Percentiles rank a stretch among this genome's conserved stretches.
These are phyloP conservation scores for Rhabdophis nuchalis DNA, from an alignment of 2,797 vertebrate species.

Conservation along the genomic window DNA sequence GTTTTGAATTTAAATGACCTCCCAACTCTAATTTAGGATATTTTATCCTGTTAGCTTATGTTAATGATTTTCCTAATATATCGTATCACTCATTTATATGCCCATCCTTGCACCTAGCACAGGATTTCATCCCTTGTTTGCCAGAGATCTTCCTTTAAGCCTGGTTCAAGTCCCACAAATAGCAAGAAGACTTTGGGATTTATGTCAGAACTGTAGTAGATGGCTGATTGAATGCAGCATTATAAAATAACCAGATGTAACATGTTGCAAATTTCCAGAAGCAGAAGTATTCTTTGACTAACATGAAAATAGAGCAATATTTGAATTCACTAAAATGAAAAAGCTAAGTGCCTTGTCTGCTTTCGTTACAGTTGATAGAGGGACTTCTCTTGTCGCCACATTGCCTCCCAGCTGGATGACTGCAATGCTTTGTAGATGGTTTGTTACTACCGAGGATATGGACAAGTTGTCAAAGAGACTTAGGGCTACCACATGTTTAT, in stretches of 20 bases:
- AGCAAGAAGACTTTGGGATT: background rate
- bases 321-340: background rate
- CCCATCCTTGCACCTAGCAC: background rate
- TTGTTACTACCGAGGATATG: no score
- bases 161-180: background rate
- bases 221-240: background rate
- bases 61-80: background rate
- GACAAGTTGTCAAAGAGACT: no score
- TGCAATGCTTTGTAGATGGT: background rate
- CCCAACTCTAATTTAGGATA: slow-evolving; percentile 24
- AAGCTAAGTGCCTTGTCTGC: no score
- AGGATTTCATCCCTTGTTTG: background rate
- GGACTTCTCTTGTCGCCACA: background rate
- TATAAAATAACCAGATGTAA: background rate
- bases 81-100: background rate
- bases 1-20: slow-evolving; percentile 37
- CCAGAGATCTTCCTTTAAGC: background rate
- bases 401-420: background rate
- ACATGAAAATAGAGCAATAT: background rate
- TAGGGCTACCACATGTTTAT: no score
- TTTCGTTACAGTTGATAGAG: background rate
- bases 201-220: background rate
- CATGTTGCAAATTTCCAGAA: background rate
- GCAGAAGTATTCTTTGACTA: background rate
- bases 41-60: slow-evolving; percentile 18